These are phyloP conservation scores for Leptodirus hochenwartii DNA, from an alignment of 2,888 invertebrate genomes.

Conservation along the genomic window DNA sequence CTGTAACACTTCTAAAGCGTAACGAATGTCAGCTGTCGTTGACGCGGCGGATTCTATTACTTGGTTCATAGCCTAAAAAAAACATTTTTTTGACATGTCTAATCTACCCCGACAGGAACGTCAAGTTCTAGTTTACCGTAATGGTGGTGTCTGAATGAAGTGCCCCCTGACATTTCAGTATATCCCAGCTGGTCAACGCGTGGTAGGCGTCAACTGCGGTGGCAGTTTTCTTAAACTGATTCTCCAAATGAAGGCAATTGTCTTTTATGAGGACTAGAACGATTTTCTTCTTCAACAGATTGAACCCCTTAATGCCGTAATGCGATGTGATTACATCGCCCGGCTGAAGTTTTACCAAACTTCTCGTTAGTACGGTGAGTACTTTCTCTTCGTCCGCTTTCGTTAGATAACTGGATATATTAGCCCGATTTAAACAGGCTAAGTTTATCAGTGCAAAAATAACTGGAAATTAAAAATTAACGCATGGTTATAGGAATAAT, in stretches of 20 bases:
- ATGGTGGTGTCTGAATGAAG: constrained; percentile 19
- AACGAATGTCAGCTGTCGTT: constrained; percentile 51
- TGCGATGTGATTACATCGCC: constrained; percentile 47
- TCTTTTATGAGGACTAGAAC: constrained; percentile 30
- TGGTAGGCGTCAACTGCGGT: constrained; percentile 19
- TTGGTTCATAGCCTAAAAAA: constrained; percentile 30
- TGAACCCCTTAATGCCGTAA: constrained; percentile 55
- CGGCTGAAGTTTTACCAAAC: constrained; percentile 17
- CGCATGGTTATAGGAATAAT: too few relatives aligned
- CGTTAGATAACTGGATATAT: too few relatives aligned
- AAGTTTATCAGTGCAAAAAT: too few relatives aligned
- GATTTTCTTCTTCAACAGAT: constrained; percentile 41
- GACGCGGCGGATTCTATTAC: constrained; percentile 46
- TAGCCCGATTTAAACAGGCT: too few relatives aligned
- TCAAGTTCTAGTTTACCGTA: constrained; percentile 30
- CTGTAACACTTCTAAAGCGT: constrained; percentile 51
- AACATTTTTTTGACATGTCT: not conserved
- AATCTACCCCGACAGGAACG: too few relatives aligned
- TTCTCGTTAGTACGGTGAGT: constrained; percentile 17
- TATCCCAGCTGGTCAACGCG: constrained; percentile 18
- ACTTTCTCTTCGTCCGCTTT: constrained; percentile 21
- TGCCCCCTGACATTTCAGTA: constrained; percentile 20
- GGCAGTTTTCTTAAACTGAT: constrained; percentile 18
- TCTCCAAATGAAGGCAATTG: constrained; percentile 27
- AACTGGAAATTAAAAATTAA: too few relatives aligned